These are phyloP conservation scores for Mustela nigripes DNA, from an alignment of 2,113 vertebrate species.

Conservation along the genomic window DNA sequence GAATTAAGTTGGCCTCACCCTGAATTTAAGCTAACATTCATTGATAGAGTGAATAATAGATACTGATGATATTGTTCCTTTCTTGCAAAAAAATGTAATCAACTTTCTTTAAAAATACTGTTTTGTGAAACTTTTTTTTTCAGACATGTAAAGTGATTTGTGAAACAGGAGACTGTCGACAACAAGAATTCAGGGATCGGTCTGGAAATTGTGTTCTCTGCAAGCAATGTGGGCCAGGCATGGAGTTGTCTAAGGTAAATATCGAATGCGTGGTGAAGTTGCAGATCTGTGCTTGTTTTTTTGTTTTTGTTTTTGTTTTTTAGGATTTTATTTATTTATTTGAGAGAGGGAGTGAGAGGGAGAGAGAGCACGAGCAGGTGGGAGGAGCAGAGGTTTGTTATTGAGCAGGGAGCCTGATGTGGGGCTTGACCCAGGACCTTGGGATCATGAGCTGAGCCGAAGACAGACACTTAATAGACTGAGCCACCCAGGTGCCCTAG, in stretches of 20 bases:
- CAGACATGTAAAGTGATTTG: constrained; percentile 87
- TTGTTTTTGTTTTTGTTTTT: neutral
- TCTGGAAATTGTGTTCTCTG: constrained; percentile 94
- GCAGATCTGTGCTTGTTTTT: neutral
- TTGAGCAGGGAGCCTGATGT: neutral
- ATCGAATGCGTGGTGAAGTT: rapidly evolving
- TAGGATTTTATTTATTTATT: neutral
- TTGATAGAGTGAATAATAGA: neutral
- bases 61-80: neutral
- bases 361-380: too few species aligned
- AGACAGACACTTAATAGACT: neutral
- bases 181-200: constrained; percentile 95
- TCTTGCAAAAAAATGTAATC: neutral
- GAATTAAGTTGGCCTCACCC: neutral
- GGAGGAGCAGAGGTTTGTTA: neutral
- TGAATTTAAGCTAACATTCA: neutral
- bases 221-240: constrained; percentile 96
- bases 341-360: neutral
- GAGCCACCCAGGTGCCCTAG: neutral
- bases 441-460: neutral
- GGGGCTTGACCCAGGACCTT: too few species aligned
- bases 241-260: constrained; percentile 97
- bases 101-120: neutral
- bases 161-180: constrained; percentile 94
- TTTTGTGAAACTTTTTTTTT: constrained; percentile 33